phyloP scores from a whole-genome alignment of 2,888 invertebrate species.

The Apotomis betuletana region DNA sequence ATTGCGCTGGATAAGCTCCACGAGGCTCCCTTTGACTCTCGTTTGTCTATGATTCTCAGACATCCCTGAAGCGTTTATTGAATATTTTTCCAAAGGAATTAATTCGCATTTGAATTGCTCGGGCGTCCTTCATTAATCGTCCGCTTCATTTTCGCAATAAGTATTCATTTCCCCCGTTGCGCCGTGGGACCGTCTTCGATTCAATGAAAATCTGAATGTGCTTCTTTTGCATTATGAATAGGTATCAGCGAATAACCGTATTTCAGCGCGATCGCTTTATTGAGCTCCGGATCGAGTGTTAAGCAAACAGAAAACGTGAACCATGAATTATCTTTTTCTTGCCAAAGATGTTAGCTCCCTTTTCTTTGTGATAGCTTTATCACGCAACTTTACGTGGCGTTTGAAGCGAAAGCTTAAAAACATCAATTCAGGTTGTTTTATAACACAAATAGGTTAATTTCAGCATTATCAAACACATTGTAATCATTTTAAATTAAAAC shows the following conservation, averaged over 20 bases:
- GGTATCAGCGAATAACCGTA: slow-evolving; percentile 67
- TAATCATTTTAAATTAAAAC: no score
- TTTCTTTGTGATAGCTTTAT: slow-evolving; percentile 40
- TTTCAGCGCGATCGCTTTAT: slow-evolving; percentile 66
- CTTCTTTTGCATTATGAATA: slow-evolving; percentile 78
- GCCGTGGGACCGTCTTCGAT: slow-evolving; percentile 44
- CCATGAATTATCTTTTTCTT: slow-evolving; percentile 42
- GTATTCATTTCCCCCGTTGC: slow-evolving; percentile 74
- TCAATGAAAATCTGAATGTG: slow-evolving; percentile 80
- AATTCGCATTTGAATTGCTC: slow-evolving; percentile 70
- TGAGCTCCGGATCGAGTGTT: slow-evolving; percentile 62
- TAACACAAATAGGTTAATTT: background rate
- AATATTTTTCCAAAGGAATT: slow-evolving; percentile 78
- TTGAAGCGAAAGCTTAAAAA: slow-evolving; percentile 18
- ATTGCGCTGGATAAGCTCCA: slow-evolving; percentile 9
- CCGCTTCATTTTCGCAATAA: slow-evolving; percentile 80
- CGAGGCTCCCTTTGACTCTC: slow-evolving; percentile 25
- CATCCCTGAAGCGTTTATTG: slow-evolving; percentile 66
- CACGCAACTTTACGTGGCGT: slow-evolving; percentile 27
- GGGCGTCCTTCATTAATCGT: slow-evolving; percentile 73
- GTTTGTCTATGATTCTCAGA: slow-evolving; percentile 36
- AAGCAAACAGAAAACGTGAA: slow-evolving; percentile 57
- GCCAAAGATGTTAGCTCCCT: slow-evolving; percentile 32
- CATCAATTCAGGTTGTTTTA: background rate
- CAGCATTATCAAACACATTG: background rate